phyloP scores from a whole-genome alignment of 2,113 vertebrate genomes.

The Sylvilagus bachmani region DNA sequence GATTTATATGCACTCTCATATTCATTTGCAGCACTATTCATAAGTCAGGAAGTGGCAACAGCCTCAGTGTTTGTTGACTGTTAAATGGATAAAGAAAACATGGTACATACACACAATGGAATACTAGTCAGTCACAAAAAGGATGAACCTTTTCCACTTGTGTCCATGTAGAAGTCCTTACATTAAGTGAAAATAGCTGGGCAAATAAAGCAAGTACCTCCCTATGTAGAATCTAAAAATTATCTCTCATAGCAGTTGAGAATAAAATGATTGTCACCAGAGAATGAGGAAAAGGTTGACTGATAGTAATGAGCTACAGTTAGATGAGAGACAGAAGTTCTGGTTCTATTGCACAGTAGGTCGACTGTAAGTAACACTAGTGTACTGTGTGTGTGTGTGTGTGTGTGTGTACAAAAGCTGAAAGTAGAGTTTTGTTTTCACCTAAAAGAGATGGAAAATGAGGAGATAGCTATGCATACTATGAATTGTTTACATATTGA shows the following conservation, averaged over 20 bases:
- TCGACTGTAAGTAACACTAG: neutral
- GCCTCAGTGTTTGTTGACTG: neutral
- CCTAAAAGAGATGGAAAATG: no score
- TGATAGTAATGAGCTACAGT: no score
- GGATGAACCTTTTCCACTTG: neutral
- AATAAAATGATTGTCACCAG: neutral
- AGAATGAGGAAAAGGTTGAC: neutral
- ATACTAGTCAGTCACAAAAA: neutral
- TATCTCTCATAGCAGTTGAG: neutral
- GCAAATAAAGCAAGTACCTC: neutral
- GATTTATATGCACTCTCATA: neutral
- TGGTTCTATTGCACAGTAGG: neutral
- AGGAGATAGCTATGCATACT: no score
- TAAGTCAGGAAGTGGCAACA: neutral
- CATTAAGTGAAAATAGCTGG: no score
- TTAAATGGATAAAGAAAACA: neutral
- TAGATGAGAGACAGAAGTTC: neutral
- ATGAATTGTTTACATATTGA: no score
- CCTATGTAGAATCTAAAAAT: no score
- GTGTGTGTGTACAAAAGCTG: no score
- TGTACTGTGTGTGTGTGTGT: no score
- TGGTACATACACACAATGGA: no score
- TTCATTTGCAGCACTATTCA: neutral
- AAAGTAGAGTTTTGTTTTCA: no score
- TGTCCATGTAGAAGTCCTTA: neutral